Evolutionary conservation across 1,140 invertebrate species (phyloP).

Genomic region (Plodia interpunctella): DNA sequence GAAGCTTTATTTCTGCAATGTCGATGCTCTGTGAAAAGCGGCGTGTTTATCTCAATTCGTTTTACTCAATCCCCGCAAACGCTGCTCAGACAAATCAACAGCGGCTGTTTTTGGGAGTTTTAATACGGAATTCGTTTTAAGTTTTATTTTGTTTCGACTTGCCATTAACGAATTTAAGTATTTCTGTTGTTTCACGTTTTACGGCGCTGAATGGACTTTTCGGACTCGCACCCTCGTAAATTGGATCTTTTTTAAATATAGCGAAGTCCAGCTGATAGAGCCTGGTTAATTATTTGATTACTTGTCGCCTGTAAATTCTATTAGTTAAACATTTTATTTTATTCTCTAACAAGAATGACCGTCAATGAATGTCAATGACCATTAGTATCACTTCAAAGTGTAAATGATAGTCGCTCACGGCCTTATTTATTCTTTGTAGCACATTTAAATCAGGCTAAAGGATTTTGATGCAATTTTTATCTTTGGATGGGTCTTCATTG

Average conservation of each 20-base stretch:
- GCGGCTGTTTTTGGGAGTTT: constrained; percentile 29
- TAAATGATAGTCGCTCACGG: too few species aligned
- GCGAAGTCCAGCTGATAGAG: neutral
- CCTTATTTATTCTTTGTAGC: too few species aligned
- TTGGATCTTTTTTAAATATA: constrained; percentile 3
- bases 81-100: constrained; percentile 35
- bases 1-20: neutral
- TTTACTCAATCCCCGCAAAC: constrained; percentile 35
- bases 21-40: constrained; percentile 21
- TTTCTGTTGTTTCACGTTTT: constrained; percentile 6
- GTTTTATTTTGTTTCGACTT: constrained; percentile 15
- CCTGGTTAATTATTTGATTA: too few species aligned
- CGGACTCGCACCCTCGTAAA: neutral
- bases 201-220: neutral
- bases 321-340: too few species aligned
- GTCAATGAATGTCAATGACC: too few species aligned
- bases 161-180: constrained; percentile 12
- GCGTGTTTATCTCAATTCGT: constrained; percentile 43
- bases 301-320: too few species aligned
- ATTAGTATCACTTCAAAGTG: too few species aligned
- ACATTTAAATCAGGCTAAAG: too few species aligned
- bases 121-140: constrained; percentile 43
- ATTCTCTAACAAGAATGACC: too few species aligned
- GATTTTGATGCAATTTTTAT: too few species aligned
- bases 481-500: too few species aligned